These are phyloP conservation scores for Nyctibius bracteatus DNA, from an alignment of 2,113 vertebrate species.

Conservation along the genomic window DNA sequence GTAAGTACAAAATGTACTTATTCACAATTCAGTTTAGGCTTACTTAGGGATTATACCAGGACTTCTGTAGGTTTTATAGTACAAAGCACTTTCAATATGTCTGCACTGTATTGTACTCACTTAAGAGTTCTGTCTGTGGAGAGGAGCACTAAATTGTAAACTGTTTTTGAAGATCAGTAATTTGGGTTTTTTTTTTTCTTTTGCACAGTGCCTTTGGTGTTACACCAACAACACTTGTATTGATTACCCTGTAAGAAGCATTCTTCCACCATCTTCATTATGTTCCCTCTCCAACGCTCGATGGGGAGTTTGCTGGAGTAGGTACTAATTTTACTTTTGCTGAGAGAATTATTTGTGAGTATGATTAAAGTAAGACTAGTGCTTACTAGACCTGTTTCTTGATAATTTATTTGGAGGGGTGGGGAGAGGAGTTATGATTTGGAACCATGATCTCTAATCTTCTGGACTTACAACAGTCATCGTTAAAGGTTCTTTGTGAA, in stretches of 20 bases:
- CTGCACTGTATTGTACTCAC: not conserved
- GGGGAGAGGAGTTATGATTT: not conserved
- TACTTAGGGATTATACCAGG: not conserved
- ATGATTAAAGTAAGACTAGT: not conserved
- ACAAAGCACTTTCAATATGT: not conserved
- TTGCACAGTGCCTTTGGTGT: constrained; percentile 86
- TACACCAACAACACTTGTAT: constrained; percentile 75
- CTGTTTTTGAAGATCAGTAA: not conserved
- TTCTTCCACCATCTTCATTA: constrained; percentile 77
- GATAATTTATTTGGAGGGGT: not conserved
- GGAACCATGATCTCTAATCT: not conserved
- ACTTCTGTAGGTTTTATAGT: not conserved
- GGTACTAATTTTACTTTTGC: constrained; percentile 54
- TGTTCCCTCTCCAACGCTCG: constrained; percentile 79
- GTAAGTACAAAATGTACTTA: not conserved
- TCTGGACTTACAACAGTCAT: not conserved
- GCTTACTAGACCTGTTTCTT: not conserved
- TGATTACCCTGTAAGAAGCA: constrained; percentile 81
- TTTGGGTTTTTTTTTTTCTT: not conserved
- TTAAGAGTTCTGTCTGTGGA: not conserved
- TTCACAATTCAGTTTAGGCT: not conserved
- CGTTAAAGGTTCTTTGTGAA: not conserved
- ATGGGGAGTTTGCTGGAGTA: constrained; percentile 90
- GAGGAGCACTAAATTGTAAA: not conserved
- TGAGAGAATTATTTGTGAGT: not conserved